Conservation (phyloP, 2,113 vertebrate genomes). For the Genyomyrus donnyi region DNA sequence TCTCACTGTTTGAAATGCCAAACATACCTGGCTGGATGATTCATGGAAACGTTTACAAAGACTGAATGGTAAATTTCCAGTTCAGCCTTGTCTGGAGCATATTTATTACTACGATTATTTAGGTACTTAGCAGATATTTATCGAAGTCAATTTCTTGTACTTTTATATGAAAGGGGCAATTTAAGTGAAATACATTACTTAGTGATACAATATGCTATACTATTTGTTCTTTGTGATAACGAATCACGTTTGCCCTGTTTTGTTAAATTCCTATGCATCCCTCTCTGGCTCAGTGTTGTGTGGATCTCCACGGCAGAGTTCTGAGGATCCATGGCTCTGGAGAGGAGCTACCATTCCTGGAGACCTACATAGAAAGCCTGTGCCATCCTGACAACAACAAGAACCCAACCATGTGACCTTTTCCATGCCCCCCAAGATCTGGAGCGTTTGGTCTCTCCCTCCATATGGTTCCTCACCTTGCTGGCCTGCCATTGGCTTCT, state of each 20-base stretch:
- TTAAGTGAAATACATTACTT: not conserved
- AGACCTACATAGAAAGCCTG: slow-evolving; percentile 40
- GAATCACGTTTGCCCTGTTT: not conserved
- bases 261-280: not conserved
- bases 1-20: not conserved
- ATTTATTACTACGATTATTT: not conserved
- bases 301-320: slow-evolving; percentile 71
- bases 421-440: not conserved
- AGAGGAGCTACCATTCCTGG: slow-evolving; percentile 78
- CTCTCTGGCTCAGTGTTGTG: slow-evolving; percentile 65
- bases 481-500: not conserved
- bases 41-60: not conserved
- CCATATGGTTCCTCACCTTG: not conserved
- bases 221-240: not conserved
- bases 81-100: not conserved
- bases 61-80: not conserved
- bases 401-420: slow-evolving; percentile 56
- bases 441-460: not conserved
- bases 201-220: not conserved
- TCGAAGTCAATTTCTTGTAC: not conserved
- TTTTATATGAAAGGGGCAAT: not conserved
- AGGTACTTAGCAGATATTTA: not conserved
- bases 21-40: not conserved
- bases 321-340: slow-evolving; percentile 62
- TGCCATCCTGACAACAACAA: slow-evolving; percentile 59